These are phyloP conservation scores for Oryzias curvinotus DNA, from an alignment of 2,113 vertebrate genomes.

Conservation along the genomic window DNA sequence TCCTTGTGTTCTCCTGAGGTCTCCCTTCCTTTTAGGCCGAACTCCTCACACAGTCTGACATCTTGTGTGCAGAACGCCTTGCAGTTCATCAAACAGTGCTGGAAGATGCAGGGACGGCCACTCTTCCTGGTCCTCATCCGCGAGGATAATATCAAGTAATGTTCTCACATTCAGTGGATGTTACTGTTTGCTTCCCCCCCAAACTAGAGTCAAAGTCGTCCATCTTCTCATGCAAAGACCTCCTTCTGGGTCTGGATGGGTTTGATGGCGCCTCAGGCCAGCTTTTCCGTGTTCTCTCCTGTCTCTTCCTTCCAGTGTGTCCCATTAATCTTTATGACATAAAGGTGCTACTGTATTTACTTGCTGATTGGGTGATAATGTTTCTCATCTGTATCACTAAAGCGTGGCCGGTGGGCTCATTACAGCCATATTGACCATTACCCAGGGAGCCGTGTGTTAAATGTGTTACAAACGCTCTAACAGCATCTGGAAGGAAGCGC, in stretches of 20 bases:
- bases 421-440: conserved; percentile 46
- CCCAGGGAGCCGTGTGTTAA: conserved; percentile 48
- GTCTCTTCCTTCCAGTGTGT: not conserved
- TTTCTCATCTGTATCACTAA: conserved; percentile 64
- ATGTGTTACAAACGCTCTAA: conserved; percentile 36
- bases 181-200: conserved; percentile 11
- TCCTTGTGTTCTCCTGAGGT: no score
- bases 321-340: conserved; percentile 35
- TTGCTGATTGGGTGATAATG: conserved; percentile 57
- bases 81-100: conserved; percentile 97
- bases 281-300: not conserved
- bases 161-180: conserved; percentile 34
- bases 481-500: conserved; percentile 31
- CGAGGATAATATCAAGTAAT: conserved; percentile 97
- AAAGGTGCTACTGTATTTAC: conserved; percentile 37
- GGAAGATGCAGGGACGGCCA: conserved; percentile 96
- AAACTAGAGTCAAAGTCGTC: not conserved
- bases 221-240: conserved; percentile 24
- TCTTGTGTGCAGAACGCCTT: conserved; percentile 84
- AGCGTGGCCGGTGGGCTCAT: conserved; percentile 49
- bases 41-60: not conserved
- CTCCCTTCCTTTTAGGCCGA: no score
- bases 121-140: conserved; percentile 95
- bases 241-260: conserved; percentile 3
- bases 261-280: not conserved